Conservation (phyloP, 2,888 invertebrate genomes). For the Temnothorax unifasciatus region DNA sequence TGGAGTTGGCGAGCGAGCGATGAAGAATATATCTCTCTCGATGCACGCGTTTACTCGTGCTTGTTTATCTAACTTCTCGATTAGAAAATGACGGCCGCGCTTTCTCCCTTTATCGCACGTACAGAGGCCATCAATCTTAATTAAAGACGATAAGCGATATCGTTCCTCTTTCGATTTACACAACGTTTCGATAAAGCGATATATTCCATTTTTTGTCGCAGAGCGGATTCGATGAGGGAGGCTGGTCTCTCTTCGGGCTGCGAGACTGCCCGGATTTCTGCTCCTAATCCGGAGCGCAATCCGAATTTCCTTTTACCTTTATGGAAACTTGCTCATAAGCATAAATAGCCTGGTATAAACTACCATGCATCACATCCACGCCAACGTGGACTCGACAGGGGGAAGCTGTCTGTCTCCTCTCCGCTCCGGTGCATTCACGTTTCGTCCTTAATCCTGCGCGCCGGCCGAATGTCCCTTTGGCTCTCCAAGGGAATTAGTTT, state of each 20-base stretch:
- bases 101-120: constrained; percentile 65
- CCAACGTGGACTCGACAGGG: constrained; percentile 12
- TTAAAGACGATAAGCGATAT: constrained; percentile 65
- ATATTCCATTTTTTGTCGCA: neutral
- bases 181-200: constrained; percentile 52
- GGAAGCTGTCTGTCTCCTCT: neutral
- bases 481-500: constrained; percentile 1
- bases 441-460: constrained; percentile 40
- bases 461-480: neutral
- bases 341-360: constrained; percentile 22
- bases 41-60: neutral
- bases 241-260: neutral
- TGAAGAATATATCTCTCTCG: neutral
- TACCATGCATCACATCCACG: neutral
- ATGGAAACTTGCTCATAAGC: constrained; percentile 37
- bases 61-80: constrained; percentile 23
- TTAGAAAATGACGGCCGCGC: constrained; percentile 51
- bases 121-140: constrained; percentile 66
- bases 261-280: neutral
- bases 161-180: constrained; percentile 62
- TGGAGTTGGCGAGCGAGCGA: neutral
- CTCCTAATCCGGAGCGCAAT: constrained; percentile 13
- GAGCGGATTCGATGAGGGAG: constrained; percentile 10
- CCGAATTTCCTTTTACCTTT: constrained; percentile 23
- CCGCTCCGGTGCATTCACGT: constrained; percentile 20